Conservation (phyloP, 1,140 invertebrate genomes). For the Phortica variegata region DNA sequence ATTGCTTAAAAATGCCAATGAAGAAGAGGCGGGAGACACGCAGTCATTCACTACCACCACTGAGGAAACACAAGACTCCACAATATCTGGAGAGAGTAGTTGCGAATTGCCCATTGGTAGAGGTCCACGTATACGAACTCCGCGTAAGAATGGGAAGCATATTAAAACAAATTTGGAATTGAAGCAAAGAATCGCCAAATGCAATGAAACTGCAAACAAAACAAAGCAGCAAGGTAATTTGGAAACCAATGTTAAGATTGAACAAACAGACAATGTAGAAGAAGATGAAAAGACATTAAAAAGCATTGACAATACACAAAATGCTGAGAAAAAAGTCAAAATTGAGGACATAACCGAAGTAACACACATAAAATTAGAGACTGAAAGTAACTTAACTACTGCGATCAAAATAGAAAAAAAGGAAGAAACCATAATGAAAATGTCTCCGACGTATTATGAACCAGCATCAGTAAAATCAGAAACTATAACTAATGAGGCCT, state of each 20-base stretch:
- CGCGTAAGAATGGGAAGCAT: conserved; percentile 37
- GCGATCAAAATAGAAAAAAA: conserved; percentile 20
- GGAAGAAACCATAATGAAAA: conserved; percentile 20
- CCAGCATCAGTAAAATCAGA: too few species aligned
- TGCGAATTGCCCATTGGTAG: conserved; percentile 41
- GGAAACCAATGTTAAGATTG: too few species aligned
- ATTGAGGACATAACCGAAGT: conserved; percentile 6
- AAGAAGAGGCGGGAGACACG: conserved; percentile 34
- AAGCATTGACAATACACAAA: too few species aligned
- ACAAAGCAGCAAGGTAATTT: background rate
- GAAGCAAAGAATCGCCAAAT: conserved; percentile 20
- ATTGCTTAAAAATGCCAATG: conserved; percentile 57
- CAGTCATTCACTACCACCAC: conserved; percentile 41
- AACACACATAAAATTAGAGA: conserved; percentile 33
- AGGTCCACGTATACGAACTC: conserved; percentile 47
- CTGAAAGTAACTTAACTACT: conserved; percentile 23
- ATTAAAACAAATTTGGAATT: conserved; percentile 47
- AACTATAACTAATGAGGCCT: too few species aligned
- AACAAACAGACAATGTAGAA: too few species aligned
- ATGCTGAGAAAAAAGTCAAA: background rate
- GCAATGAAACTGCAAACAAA: too few species aligned
- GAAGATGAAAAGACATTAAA: too few species aligned
- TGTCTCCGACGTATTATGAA: conserved; percentile 6
- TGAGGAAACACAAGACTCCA: conserved; percentile 46
- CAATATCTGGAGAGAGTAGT: conserved; percentile 40